A percentile compares a stretch with the other conserved stretches of the same genome.
phyloP scores from a whole-genome alignment of 2,113 vertebrate genomes.

The Ifrita kowaldi region DNA sequence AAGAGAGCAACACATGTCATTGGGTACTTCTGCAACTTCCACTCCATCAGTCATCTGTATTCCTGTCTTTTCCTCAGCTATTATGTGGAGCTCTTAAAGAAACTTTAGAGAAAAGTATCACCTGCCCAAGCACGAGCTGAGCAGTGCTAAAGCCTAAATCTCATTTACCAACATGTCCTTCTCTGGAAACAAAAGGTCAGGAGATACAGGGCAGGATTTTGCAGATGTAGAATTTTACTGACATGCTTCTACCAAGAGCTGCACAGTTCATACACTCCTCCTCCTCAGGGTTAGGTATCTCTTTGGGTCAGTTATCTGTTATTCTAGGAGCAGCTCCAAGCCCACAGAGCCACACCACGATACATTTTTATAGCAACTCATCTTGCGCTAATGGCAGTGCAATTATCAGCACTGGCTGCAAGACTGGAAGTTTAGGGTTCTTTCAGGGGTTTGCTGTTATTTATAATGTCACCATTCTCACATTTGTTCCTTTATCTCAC shows the following conservation, averaged over 20 bases:
- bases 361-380: background rate
- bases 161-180: background rate
- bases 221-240: background rate
- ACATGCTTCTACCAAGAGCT: background rate
- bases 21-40: background rate
- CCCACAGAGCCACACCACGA: background rate
- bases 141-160: background rate
- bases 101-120: background rate
- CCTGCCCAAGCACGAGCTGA: background rate
- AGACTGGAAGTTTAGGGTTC: background rate
- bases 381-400: background rate
- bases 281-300: background rate
- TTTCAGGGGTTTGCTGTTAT: background rate
- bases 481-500: background rate
- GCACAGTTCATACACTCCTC: background rate
- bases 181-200: background rate
- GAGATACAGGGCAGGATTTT: background rate
- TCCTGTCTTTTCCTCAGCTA: background rate
- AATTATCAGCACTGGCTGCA: background rate
- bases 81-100: background rate
- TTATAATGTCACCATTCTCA: background rate
- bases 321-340: background rate
- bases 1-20: rapidly evolving
- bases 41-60: background rate
- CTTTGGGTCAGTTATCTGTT: background rate